A percentile compares a stretch with the other conserved stretches of the same genome.
phyloP scores from a whole-genome alignment of 1,140 invertebrate species.

The Theocolax elegans region DNA sequence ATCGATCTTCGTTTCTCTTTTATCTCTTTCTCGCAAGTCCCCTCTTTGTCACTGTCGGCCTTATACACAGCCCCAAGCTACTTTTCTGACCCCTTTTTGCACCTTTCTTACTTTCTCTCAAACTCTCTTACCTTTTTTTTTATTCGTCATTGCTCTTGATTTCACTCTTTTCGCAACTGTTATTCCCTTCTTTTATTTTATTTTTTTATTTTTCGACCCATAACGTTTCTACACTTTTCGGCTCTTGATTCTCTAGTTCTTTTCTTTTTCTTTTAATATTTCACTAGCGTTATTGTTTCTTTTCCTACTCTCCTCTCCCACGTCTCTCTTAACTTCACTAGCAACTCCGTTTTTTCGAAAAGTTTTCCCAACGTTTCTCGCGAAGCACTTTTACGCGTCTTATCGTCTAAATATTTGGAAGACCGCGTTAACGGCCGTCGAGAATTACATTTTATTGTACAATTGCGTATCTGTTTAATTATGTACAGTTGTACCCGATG shows the following conservation, averaged over 20 bases:
- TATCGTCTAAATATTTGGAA: too few species aligned
- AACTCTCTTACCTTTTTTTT: conserved; percentile 20
- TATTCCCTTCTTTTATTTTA: background rate
- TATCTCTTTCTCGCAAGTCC: conserved; percentile 4
- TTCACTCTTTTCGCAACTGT: conserved; percentile 3
- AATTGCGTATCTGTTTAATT: too few species aligned
- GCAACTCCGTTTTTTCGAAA: too few species aligned
- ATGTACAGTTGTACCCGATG: too few species aligned
- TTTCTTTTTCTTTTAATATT: background rate
- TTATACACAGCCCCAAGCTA: conserved; percentile 10
- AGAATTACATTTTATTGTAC: too few species aligned
- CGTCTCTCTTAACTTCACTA: too few species aligned
- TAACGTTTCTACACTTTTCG: background rate
- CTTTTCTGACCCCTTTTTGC: conserved; percentile 34
- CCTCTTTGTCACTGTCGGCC: conserved; percentile 18
- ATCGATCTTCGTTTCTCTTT: conserved; percentile 19
- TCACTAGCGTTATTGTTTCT: too few species aligned
- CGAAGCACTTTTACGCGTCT: too few species aligned
- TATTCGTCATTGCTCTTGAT: conserved; percentile 12
- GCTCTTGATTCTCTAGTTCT: too few species aligned
- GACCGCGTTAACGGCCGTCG: too few species aligned
- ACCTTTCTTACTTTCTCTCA: conserved; percentile 13
- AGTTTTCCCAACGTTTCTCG: too few species aligned
- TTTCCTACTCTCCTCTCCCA: too few species aligned
- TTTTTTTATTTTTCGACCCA: background rate